Base-by-base conservation (phyloP, 2,888 invertebrate genomes). In the Sarcophaga caerulescens region DNA sequence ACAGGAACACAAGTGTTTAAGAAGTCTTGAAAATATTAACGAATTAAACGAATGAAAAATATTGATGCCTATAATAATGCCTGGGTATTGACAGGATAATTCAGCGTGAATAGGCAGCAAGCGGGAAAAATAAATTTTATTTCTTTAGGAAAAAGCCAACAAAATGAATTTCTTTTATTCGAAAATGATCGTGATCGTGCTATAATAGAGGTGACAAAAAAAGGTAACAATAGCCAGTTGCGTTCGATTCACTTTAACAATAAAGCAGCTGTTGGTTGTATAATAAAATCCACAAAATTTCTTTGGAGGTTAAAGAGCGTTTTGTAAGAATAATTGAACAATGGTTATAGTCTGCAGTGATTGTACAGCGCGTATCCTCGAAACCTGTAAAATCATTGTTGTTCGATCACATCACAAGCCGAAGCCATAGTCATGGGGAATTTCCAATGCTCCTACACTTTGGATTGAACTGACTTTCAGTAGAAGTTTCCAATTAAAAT, bases 11-110 rank as follows among this genome's bases (percentile, higher is more conserved):
- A 85, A 83, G 80, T 85, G 83, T 83, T 73, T 21, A 17, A 57
- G 25, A 12, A 71, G 35, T n/a, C 5, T 62, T 17, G 57, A 69
- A 59, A 69, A 35, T 35, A 35, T 35, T 14, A 12, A 65, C 69
- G 68, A 69, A n/a, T 25, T 23, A 12, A 52, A n/a, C 25, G 57
- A 85, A 10, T 52, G 57, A 85, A 80, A 66, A 68, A 71, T 73
- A 47, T 75, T 85, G 90, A 84, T 90, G 90, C 89, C 89, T 89
- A 89, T 89, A 89, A 89, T 90, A 89, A 91, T 89, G 87, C 86
- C 84, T 68, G 78, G 83, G 89, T 89, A 91, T 91, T 92, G 91
- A 91, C 90, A 90, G 91, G 90, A 91, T 92, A 92, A 92, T 90
- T 89, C 90, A 90, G 89, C 91, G 89, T 92, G 92, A 90, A 92